Conservation (phyloP, 1,140 invertebrate genomes). For the Aphelinus atriplicis region DNA sequence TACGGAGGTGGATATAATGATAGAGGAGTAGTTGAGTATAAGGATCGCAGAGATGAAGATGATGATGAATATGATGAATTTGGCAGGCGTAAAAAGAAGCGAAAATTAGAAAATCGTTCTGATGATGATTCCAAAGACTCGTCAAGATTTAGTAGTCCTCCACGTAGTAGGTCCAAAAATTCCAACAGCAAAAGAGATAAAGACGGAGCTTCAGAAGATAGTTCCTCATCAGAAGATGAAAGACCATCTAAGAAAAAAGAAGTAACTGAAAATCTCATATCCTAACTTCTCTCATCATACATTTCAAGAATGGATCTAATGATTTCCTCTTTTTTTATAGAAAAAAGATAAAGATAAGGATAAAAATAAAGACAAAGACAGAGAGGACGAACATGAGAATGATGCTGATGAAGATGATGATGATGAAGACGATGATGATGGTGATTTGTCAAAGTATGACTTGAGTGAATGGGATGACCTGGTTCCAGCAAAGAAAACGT, state of each 20-base stretch:
- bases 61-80: conserved; percentile 97
- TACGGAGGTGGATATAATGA: conserved; percentile 94
- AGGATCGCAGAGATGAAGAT: conserved; percentile 84
- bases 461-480: conserved; percentile 77
- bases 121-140: conserved; percentile 61
- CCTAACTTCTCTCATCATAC: conserved; percentile 4
- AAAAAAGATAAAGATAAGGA: background rate
- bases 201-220: conserved; percentile 38
- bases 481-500: conserved; percentile 62
- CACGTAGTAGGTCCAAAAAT: conserved; percentile 56
- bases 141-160: conserved; percentile 58
- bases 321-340: conserved; percentile 1
- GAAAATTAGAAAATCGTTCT: conserved; percentile 64
- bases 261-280: conserved; percentile 4
- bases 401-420: conserved; percentile 62
- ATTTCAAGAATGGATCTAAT: too few species aligned
- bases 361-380: background rate
- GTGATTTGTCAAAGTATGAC: conserved; percentile 85
- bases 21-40: conserved; percentile 91
- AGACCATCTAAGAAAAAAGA: background rate
- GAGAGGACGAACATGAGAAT: conserved; percentile 27
- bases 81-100: conserved; percentile 86
- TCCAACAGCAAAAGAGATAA: conserved; percentile 65
- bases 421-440: conserved; percentile 74
- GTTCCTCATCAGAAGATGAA: conserved; percentile 4